Percentiles rank a stretch among this genome's conserved stretches.
Evolutionary conservation across 2,113 vertebrate species (phyloP).

Genomic region (Strigops habroptila): DNA sequence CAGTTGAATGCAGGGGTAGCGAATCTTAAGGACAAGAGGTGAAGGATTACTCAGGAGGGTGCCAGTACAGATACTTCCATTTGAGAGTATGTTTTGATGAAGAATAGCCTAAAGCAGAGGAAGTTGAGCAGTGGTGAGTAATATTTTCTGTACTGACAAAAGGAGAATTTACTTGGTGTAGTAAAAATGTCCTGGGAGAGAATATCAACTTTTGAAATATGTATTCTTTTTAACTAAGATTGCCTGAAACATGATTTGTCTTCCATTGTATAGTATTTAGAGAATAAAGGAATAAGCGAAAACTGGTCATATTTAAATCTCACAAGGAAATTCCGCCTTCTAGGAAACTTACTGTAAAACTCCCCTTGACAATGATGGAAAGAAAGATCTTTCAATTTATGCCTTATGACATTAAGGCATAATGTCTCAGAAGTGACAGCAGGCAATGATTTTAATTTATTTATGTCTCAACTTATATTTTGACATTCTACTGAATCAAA

Average conservation of each 20-base stretch:
- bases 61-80: neutral
- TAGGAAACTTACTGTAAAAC: neutral
- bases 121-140: constrained; percentile 40
- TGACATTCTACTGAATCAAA: neutral
- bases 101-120: constrained; percentile 1
- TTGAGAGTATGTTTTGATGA: neutral
- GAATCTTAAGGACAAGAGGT: neutral
- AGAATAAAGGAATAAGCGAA: neutral
- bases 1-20: neutral
- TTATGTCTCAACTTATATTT: neutral
- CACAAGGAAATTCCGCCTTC: neutral
- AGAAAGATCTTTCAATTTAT: neutral
- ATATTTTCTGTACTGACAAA: neutral
- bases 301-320: neutral
- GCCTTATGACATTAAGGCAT: neutral
- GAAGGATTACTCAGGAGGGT: neutral
- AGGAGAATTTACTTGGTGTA: neutral
- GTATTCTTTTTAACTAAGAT: neutral
- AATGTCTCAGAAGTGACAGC: neutral
- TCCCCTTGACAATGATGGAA: neutral
- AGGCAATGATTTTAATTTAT: neutral
- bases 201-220: neutral
- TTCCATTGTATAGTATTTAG: neutral
- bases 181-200: neutral
- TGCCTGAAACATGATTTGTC: neutral